Evolutionary conservation across 2,113 vertebrate genomes (phyloP).

Genomic region (Naja naja): DNA sequence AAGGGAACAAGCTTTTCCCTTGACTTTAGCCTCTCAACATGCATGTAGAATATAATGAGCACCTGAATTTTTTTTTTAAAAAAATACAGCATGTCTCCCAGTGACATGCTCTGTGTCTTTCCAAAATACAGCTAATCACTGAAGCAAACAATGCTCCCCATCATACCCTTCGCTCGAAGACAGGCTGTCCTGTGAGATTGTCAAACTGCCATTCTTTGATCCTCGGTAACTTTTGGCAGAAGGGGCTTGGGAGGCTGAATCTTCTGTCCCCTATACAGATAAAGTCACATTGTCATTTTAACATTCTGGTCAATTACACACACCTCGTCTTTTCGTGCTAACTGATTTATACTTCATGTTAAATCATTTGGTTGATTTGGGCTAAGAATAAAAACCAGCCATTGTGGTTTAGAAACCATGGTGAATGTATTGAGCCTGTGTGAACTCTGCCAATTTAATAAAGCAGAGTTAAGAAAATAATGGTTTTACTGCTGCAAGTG

Average conservation of each 20-base stretch:
- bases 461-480: neutral
- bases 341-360: neutral
- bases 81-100: neutral
- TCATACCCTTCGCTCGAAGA: constrained; percentile 50
- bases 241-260: constrained; percentile 32
- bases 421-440: neutral
- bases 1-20: neutral
- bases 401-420: neutral
- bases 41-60: neutral
- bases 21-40: neutral
- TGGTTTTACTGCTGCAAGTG: neutral
- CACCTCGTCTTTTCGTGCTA: neutral
- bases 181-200: constrained; percentile 32
- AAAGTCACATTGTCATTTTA: neutral
- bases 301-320: neutral
- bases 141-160: constrained; percentile 31
- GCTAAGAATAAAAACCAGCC: neutral
- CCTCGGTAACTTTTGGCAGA: constrained; percentile 34
- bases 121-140: neutral
- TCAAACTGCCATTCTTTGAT: constrained; percentile 14
- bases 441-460: neutral
- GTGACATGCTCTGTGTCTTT: neutral
- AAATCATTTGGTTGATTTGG: neutral
- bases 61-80: neutral
- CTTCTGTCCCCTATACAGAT: constrained; percentile 54